Evolutionary conservation across 2,888 invertebrate genomes (phyloP).

Genomic region (Beris chalybata): DNA sequence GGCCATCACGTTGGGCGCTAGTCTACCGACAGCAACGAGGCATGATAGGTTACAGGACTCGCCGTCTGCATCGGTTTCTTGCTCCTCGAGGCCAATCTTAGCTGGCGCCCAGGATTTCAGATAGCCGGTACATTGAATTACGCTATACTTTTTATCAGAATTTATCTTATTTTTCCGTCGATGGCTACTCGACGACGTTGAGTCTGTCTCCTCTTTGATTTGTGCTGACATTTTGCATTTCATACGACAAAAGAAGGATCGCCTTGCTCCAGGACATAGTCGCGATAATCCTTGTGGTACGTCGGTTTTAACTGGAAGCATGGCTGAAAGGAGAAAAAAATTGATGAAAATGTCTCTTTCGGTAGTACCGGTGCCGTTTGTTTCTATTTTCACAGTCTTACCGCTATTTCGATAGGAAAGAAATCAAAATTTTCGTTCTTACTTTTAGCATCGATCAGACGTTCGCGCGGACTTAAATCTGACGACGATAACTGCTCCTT

Average conservation of each 20-base stretch:
- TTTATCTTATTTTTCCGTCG: conserved; percentile 65
- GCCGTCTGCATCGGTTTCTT: conserved; percentile 64
- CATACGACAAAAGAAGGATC: conserved; percentile 94
- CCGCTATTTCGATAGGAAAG: not conserved
- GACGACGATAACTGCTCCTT: conserved; percentile 92
- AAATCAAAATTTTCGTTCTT: conserved; percentile 49
- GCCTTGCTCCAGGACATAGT: conserved; percentile 83
- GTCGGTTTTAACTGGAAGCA: conserved; percentile 88
- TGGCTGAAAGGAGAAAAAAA: conserved; percentile 62
- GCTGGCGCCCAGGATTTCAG: conserved; percentile 88
- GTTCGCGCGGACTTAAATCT: conserved; percentile 83
- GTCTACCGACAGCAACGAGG: conserved; percentile 83
- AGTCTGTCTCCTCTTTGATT: conserved; percentile 71
- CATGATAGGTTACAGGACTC: conserved; percentile 74
- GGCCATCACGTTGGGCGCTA: conserved; percentile 64
- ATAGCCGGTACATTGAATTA: conserved; percentile 92
- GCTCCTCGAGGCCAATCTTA: conserved; percentile 71
- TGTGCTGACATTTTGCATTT: conserved; percentile 70
- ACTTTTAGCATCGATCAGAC: conserved; percentile 93
- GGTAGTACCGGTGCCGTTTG: not conserved
- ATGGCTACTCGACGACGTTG: conserved; percentile 59
- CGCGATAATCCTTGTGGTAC: conserved; percentile 74
- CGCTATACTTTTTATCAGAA: conserved; percentile 80
- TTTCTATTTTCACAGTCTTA: not conserved
- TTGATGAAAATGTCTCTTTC: not conserved